phyloP scores from a whole-genome alignment of 1,140 invertebrate genomes.

The Lutraria rhynchaena region DNA sequence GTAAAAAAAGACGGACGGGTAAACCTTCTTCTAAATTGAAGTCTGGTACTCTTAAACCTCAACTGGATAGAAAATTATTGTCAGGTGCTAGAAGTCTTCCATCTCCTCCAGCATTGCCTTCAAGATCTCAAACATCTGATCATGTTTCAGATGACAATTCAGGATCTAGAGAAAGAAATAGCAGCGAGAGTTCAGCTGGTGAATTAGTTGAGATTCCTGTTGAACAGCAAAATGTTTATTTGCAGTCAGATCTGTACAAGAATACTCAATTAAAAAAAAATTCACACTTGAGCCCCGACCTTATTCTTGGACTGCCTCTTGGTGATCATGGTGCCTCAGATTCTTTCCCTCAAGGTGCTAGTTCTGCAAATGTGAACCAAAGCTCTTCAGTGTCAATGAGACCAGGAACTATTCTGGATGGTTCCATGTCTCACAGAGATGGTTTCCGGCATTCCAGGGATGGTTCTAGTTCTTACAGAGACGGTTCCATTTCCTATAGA shows the following conservation, averaged over 20 bases:
- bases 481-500: conserved; percentile 18
- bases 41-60: background rate
- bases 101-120: background rate
- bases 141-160: background rate
- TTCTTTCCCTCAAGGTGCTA: background rate
- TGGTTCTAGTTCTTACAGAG: background rate
- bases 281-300: background rate
- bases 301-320: conserved; percentile 1
- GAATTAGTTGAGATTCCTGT: conserved; percentile 14
- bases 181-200: conserved; percentile 5
- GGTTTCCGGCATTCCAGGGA: too few relatives aligned
- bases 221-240: conserved; percentile 16
- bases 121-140: background rate
- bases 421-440: background rate
- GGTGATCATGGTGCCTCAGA: conserved; percentile 3
- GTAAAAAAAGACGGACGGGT: background rate
- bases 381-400: background rate
- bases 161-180: conserved; percentile 6
- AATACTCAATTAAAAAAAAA: background rate
- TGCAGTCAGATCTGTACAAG: conserved; percentile 23
- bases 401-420: conserved; percentile 14
- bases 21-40: conserved; percentile 27
- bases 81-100: conserved; percentile 2
- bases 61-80: too few relatives aligned
- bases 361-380: background rate